A percentile compares a stretch with the other conserved stretches of the same genome.
These are phyloP conservation scores for Nannospalax galili DNA, from an alignment of 2,113 vertebrate genomes.

Conservation along the genomic window DNA sequence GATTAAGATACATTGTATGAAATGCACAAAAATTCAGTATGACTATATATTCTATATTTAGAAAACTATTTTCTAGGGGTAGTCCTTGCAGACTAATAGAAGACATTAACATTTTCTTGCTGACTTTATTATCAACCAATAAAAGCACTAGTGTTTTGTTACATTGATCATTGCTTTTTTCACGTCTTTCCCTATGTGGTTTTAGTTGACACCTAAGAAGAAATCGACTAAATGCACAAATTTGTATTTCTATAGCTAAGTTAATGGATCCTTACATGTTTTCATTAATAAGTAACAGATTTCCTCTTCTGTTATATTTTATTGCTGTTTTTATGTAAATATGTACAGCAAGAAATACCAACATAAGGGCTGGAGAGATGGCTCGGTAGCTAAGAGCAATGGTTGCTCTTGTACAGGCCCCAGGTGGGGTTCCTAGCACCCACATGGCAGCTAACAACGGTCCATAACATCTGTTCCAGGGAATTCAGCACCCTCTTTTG, in stretches of 20 bases:
- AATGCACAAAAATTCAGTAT: no score
- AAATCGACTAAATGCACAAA: background rate
- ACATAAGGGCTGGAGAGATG: no score
- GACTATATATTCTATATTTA: no score
- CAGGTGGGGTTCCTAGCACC: no score
- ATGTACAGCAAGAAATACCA: background rate
- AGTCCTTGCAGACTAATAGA: background rate
- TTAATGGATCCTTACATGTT: background rate
- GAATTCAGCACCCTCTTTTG: no score
- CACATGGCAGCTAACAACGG: no score
- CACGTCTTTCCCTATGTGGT: background rate
- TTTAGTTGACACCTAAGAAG: background rate
- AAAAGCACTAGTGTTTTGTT: background rate
- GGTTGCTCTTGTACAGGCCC: no score
- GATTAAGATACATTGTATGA: no score
- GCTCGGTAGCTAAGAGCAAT: no score
- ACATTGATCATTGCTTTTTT: background rate
- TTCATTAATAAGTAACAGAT: background rate
- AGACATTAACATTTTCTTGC: background rate
- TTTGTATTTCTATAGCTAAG: slow-evolving; percentile 12
- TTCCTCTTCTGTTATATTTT: background rate
- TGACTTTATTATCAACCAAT: background rate
- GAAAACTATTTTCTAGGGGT: no score
- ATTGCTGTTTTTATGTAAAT: background rate
- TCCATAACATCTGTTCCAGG: no score